Evolutionary conservation across 2,113 vertebrate species (phyloP).

Genomic region (Nycticebus coucang): DNA sequence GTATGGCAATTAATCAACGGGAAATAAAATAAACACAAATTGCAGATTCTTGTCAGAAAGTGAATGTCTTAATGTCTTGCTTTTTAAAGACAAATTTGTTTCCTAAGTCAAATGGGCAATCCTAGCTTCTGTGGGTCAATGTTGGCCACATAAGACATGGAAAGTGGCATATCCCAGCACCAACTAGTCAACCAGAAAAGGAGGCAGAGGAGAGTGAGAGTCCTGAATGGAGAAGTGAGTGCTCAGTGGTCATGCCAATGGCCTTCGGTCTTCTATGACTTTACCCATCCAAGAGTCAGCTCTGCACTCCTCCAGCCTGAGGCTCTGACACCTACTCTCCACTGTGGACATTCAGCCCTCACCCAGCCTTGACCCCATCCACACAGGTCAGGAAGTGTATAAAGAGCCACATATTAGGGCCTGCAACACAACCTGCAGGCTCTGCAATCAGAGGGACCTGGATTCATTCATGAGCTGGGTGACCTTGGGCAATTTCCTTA

Average conservation of each 20-base stretch:
- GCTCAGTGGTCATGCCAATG: too few species aligned
- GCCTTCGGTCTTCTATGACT: neutral
- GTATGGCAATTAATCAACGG: conserved; percentile 84
- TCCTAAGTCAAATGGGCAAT: neutral
- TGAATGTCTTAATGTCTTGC: conserved; percentile 69
- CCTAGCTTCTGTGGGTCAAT: conserved; percentile 27
- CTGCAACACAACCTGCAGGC: too few species aligned
- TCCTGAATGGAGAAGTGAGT: neutral
- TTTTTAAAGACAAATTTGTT: conserved; percentile 68
- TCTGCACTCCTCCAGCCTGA: neutral
- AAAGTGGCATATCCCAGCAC: neutral
- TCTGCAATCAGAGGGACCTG: neutral
- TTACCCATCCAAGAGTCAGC: neutral
- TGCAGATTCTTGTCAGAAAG: conserved; percentile 81
- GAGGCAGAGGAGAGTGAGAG: neutral
- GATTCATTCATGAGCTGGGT: neutral
- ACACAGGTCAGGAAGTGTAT: neutral
- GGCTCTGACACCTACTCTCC: neutral
- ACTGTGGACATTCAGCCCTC: neutral
- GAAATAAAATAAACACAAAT: conserved; percentile 85
- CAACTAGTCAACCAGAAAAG: conserved; percentile 16
- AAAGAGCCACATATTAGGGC: neutral
- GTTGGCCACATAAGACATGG: neutral
- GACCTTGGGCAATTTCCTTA: neutral
- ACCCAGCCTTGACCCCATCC: neutral